phyloP scores from a whole-genome alignment of 2,797 vertebrate genomes.

The Gymnoscopelus braueri region DNA sequence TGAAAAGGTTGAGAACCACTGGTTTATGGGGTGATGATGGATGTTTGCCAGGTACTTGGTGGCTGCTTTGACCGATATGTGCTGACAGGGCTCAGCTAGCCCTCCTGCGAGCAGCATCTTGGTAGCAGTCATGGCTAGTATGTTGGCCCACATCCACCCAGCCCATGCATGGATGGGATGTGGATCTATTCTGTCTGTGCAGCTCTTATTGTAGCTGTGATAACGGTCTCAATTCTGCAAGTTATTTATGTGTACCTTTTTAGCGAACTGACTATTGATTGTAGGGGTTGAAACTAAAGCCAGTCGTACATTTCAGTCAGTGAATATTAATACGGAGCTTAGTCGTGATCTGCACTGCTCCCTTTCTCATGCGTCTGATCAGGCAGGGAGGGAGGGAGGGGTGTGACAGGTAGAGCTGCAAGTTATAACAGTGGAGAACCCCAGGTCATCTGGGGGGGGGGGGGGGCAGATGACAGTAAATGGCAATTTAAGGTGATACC shows the following conservation, averaged over 20 bases:
- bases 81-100: not conserved
- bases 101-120: not conserved
- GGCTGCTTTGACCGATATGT: not conserved
- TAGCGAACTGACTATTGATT: too few relatives aligned
- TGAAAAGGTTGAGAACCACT: too few relatives aligned
- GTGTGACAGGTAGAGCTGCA: conserved; percentile 71
- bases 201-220: not conserved
- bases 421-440: conserved; percentile 29
- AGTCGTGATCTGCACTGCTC: conserved; percentile 52
- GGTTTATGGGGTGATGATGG: too few relatives aligned
- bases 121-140: conserved; percentile 10
- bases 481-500: too few relatives aligned
- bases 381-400: conserved; percentile 52
- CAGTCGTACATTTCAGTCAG: not conserved
- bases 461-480: too few relatives aligned
- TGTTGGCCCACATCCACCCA: not conserved
- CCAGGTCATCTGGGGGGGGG: too few relatives aligned
- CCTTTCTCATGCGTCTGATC: not conserved
- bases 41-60: not conserved
- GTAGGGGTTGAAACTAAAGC: too few relatives aligned
- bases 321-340: conserved; percentile 10
- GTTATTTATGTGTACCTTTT: not conserved
- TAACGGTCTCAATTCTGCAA: not conserved
- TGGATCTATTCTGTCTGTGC: not conserved
- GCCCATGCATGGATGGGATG: conserved; percentile 14